Evolutionary conservation across 2,113 vertebrate species (phyloP).

Genomic region (human (Homo sapiens)): GRCh38 chr17:18629501-18630000

Average conservation of each 20-base stretch:
- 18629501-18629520: background rate
- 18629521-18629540: background rate
- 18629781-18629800: too few relatives aligned
- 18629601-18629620: background rate
- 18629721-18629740: too few relatives aligned
- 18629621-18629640: background rate
- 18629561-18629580: too few relatives aligned
- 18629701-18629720: background rate
- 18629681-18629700: background rate
- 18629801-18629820: too few relatives aligned
- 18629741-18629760: too few relatives aligned
- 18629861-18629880: too few relatives aligned
- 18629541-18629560: background rate
- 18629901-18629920: background rate
- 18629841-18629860: too few relatives aligned
- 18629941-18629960: background rate
- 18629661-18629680: background rate
- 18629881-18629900: background rate
- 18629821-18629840: too few relatives aligned
- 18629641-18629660: background rate
- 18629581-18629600: background rate
- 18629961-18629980: background rate
- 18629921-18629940: conserved; percentile 48
- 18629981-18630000: conserved; percentile 52
- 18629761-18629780: too few relatives aligned